Percentiles rank a stretch among this genome's conserved stretches.
These are phyloP conservation scores for Oncorhynchus tshawytscha DNA, from an alignment of 2,113 vertebrate genomes.

Conservation along the genomic window DNA sequence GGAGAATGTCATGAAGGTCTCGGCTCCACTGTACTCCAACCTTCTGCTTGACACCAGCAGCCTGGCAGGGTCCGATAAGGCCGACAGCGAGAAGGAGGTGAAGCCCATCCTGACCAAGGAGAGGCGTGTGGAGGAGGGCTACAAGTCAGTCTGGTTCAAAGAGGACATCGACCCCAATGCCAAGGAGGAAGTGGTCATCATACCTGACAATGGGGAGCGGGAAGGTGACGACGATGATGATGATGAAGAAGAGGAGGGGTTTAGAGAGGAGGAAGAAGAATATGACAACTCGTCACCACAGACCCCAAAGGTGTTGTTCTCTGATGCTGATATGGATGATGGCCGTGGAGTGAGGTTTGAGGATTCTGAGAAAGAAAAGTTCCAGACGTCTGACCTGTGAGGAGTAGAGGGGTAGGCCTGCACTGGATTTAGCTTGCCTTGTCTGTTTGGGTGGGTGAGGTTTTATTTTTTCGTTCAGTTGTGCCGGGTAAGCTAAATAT, in stretches of 20 bases:
- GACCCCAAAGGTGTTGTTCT: constrained; percentile 27
- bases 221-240: constrained; percentile 39
- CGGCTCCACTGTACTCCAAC: neutral
- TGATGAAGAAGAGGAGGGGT: constrained; percentile 25
- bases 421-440: neutral
- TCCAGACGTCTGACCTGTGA: constrained; percentile 34
- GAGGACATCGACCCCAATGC: constrained; percentile 73
- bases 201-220: constrained; percentile 58
- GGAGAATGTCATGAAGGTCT: neutral
- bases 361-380: constrained; percentile 10
- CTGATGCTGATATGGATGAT: constrained; percentile 49
- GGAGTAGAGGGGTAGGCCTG: neutral
- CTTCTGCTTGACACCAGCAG: constrained; percentile 36
- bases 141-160: constrained; percentile 83
- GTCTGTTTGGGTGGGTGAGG: too few relatives aligned
- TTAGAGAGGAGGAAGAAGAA: neutral
- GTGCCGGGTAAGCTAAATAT: neutral
- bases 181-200: constrained; percentile 74
- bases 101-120: constrained; percentile 83
- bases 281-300: neutral
- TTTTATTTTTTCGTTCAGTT: too few relatives aligned
- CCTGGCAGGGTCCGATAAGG: constrained; percentile 26
- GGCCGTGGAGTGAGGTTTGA: constrained; percentile 34
- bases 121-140: constrained; percentile 71
- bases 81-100: constrained; percentile 71